Evolutionary conservation across 1,140 invertebrate genomes (phyloP).

Genomic region (Anoplophora glabripennis): DNA sequence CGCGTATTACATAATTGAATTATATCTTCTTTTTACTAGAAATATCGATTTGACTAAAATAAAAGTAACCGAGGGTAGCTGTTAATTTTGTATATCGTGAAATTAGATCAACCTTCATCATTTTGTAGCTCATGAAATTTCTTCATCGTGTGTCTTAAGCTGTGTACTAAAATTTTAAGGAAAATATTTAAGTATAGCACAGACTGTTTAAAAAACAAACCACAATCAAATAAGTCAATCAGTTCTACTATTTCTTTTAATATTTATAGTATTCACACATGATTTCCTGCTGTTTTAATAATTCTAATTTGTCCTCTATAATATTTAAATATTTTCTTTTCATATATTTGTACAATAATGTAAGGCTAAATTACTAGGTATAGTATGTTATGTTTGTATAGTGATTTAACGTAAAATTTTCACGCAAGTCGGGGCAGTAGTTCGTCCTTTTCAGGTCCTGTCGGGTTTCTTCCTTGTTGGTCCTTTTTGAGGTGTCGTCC

Average conservation of each 20-base stretch:
- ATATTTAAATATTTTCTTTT: too few relatives aligned
- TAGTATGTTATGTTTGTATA: conserved; percentile 27
- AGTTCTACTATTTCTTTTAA: too few relatives aligned
- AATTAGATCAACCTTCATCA: neutral
- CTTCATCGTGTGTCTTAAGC: conserved; percentile 21
- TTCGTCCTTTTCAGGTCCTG: conserved; percentile 46
- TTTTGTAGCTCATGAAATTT: conserved; percentile 38
- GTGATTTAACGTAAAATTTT: conserved; percentile 30
- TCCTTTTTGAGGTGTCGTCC: conserved; percentile 44
- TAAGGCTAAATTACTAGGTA: too few relatives aligned
- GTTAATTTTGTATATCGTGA: too few relatives aligned
- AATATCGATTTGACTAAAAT: too few relatives aligned
- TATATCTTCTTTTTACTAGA: conserved; percentile 1
- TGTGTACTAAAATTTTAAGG: conserved; percentile 6
- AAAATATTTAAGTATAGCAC: neutral
- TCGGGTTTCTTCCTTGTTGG: conserved; percentile 41
- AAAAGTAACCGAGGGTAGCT: too few relatives aligned
- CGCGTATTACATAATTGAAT: conserved; percentile 9
- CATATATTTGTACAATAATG: too few relatives aligned
- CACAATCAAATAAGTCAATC: too few relatives aligned
- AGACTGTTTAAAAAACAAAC: too few relatives aligned
- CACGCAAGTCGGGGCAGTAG: conserved; percentile 45
- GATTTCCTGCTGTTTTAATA: too few relatives aligned
- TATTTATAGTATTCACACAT: too few relatives aligned
- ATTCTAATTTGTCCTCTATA: too few relatives aligned